Percentiles rank a stretch among this genome's conserved stretches.
Conservation (phyloP, 2,797 vertebrate species). For the Melanotaenia parkinsoni region DNA sequence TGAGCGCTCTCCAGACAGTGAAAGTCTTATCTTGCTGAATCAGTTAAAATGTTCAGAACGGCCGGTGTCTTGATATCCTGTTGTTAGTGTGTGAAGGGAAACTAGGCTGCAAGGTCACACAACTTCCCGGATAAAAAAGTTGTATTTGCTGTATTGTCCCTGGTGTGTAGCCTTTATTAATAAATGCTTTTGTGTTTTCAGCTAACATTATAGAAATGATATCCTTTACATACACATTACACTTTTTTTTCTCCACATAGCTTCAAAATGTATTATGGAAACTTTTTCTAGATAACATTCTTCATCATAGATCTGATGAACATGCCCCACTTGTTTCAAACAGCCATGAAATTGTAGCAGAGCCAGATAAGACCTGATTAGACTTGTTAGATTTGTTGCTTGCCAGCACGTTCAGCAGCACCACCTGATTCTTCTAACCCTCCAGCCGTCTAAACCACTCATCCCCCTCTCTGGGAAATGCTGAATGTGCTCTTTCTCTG, state of each 20-base stretch:
- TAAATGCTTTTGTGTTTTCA: conserved; percentile 13
- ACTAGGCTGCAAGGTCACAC: no score
- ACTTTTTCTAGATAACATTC: conserved; percentile 73
- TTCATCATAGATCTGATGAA: conserved; percentile 66
- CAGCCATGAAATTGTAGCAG: conserved; percentile 82
- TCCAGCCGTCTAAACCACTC: conserved; percentile 31
- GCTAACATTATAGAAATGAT: conserved; percentile 37
- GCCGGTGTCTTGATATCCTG: no score
- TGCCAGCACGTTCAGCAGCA: conserved; percentile 57
- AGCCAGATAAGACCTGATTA: conserved; percentile 83
- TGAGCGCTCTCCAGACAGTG: no score
- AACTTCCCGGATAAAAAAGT: no score
- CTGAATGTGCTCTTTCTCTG: conserved; percentile 71
- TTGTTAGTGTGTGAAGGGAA: no score
- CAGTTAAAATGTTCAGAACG: no score
- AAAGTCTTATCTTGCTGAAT: no score
- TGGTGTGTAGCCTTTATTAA: conserved; percentile 20
- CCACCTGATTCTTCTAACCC: conserved; percentile 68
- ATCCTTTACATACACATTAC: conserved; percentile 30
- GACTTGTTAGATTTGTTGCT: conserved; percentile 76
- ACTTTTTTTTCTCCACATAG: conserved; percentile 24
- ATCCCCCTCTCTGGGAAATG: conserved; percentile 53
- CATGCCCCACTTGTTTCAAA: conserved; percentile 87
- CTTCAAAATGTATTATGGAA: conserved; percentile 65
- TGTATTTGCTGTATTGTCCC: not conserved